Conservation (phyloP, 2,888 invertebrate genomes). For the Eristalinus sepulchralis region DNA sequence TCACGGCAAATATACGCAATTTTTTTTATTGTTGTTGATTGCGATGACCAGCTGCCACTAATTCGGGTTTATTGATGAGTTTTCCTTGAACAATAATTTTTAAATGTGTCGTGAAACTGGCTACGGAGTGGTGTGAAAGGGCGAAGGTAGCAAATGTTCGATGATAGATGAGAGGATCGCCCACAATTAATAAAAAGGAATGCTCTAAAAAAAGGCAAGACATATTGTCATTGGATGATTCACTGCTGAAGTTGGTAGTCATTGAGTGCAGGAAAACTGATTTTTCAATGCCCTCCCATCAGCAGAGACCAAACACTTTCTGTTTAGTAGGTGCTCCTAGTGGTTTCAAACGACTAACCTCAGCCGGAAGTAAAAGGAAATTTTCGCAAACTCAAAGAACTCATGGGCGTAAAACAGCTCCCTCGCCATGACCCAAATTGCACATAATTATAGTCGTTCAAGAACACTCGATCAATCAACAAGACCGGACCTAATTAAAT, state of each 20-base stretch:
- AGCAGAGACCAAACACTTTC: too few species aligned
- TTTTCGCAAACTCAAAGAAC: not conserved
- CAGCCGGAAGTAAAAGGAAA: not conserved
- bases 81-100: constrained; percentile 32
- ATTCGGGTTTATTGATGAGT: constrained; percentile 63
- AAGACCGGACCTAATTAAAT: not conserved
- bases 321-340: too few species aligned
- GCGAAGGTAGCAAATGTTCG: not conserved
- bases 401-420: not conserved
- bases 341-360: too few species aligned
- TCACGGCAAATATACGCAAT: constrained; percentile 52
- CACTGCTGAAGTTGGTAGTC: too few species aligned
- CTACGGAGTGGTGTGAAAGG: not conserved
- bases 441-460: not conserved
- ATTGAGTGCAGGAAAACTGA: too few species aligned
- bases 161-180: not conserved
- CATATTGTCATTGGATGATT: not conserved
- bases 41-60: constrained; percentile 54
- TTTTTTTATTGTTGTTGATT: constrained; percentile 25
- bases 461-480: not conserved
- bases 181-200: constrained; percentile 8
- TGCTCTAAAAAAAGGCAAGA: not conserved
- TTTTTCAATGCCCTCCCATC: too few species aligned
- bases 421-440: not conserved
- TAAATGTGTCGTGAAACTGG: constrained; percentile 30